These are phyloP conservation scores for Trinectes maculatus DNA, from an alignment of 2,113 vertebrate genomes.

Conservation along the genomic window DNA sequence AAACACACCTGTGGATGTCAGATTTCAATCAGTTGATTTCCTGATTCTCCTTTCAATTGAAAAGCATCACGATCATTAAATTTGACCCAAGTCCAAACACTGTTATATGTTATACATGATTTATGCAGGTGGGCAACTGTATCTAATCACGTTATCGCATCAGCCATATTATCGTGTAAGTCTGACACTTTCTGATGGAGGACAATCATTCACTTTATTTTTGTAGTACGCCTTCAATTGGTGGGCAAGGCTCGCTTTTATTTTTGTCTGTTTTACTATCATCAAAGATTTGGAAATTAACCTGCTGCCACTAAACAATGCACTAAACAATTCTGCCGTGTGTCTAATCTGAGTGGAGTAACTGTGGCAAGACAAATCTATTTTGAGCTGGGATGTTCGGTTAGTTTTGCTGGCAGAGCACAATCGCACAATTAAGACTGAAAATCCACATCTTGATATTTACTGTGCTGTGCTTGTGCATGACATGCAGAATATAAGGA, in stretches of 20 bases:
- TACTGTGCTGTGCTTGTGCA: constrained; percentile 6
- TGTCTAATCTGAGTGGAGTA: not conserved
- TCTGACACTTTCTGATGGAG: too few relatives aligned
- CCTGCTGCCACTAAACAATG: not conserved
- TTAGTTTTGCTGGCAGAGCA: constrained; percentile 40
- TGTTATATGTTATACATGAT: too few relatives aligned
- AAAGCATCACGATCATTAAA: too few relatives aligned
- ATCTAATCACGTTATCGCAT: too few relatives aligned
- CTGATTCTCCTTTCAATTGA: not conserved
- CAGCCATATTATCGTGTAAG: too few relatives aligned
- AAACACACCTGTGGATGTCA: not conserved
- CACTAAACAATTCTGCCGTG: not conserved
- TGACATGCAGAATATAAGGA: not conserved
- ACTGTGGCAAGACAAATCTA: not conserved
- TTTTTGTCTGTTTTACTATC: too few relatives aligned
- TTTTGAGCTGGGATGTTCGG: constrained; percentile 8
- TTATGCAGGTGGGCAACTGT: too few relatives aligned
- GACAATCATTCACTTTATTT: too few relatives aligned
- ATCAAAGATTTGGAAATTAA: not conserved
- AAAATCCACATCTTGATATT: constrained; percentile 28
- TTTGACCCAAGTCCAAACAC: too few relatives aligned
- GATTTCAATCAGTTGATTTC: not conserved
- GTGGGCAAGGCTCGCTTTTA: too few relatives aligned
- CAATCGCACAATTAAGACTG: too few relatives aligned
- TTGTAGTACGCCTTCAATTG: too few relatives aligned